A percentile compares a stretch with the other conserved stretches of the same genome.
These are phyloP conservation scores for Perognathus longimembris DNA, from an alignment of 2,113 vertebrate genomes.

Conservation along the genomic window DNA sequence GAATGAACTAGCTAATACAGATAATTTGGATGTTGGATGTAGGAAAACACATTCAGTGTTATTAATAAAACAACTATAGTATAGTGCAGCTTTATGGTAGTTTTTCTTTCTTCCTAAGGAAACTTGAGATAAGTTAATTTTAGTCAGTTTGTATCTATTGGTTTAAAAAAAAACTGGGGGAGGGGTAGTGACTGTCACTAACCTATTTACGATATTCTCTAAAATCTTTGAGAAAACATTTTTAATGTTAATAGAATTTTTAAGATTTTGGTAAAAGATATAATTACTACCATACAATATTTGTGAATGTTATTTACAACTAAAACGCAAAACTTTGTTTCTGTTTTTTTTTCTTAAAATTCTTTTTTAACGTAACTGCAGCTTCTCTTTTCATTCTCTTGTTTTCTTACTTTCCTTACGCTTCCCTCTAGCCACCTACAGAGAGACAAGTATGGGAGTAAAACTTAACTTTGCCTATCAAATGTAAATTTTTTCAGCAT, in stretches of 20 bases:
- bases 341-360: constrained; percentile 83
- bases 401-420: constrained; percentile 95
- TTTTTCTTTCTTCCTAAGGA: constrained; percentile 73
- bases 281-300: constrained; percentile 74
- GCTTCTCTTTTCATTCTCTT: constrained; percentile 93
- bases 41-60: constrained; percentile 80
- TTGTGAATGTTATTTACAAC: constrained; percentile 75
- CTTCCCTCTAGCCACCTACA: constrained; percentile 99
- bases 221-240: constrained; percentile 67
- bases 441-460: constrained; percentile 99
- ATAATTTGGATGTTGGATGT: constrained; percentile 83
- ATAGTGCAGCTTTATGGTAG: constrained; percentile 92
- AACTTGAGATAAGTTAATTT: constrained; percentile 67
- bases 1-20: constrained; percentile 82
- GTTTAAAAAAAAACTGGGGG: constrained; percentile 64
- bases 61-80: constrained; percentile 86
- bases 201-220: constrained; percentile 78
- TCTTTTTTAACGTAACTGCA: constrained; percentile 88
- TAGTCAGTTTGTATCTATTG: constrained; percentile 80
- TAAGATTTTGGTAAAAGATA: constrained; percentile 76
- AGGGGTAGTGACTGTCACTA: constrained; percentile 77
- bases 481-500: constrained; percentile 99
- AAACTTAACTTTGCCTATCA: constrained; percentile 99
- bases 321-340: constrained; percentile 82
- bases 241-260: constrained; percentile 75